Conservation (phyloP, 2,797 vertebrate genomes). For the Botia kubotai region DNA sequence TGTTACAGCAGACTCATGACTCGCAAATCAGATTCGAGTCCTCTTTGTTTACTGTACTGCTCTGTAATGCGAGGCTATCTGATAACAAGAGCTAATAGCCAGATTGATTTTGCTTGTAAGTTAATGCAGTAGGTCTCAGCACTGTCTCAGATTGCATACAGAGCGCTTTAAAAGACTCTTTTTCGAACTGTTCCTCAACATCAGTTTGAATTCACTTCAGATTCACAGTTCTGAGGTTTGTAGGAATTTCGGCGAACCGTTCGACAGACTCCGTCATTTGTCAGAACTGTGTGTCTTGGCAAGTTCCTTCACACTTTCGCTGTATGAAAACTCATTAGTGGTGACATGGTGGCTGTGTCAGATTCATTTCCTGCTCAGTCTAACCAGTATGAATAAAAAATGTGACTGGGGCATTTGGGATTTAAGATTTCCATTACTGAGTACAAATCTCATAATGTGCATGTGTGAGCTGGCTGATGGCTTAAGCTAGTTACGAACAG, state of each 20-base stretch:
- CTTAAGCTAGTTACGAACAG: constrained; percentile 29
- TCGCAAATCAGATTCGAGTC: neutral
- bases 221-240: neutral
- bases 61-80: constrained; percentile 6
- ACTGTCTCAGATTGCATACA: neutral
- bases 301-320: constrained; percentile 8
- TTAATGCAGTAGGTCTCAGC: neutral
- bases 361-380: constrained; percentile 31
- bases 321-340: constrained; percentile 26
- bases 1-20: neutral
- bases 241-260: constrained; percentile 14
- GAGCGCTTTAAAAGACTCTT: neutral
- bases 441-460: constrained; percentile 45
- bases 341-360: constrained; percentile 24
- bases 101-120: constrained; percentile 17
- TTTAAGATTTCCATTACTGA: constrained; percentile 47
- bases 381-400: constrained; percentile 28
- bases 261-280: constrained; percentile 17
- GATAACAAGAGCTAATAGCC: constrained; percentile 15
- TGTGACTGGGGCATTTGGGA: constrained; percentile 34
- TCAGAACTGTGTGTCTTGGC: constrained; percentile 1
- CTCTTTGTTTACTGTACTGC: constrained; percentile 1
- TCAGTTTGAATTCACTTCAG: constrained; percentile 10
- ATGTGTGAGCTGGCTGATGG: constrained; percentile 23
- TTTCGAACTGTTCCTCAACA: too few species aligned